Evolutionary conservation across 2,888 invertebrate genomes (phyloP).

Genomic region (Caenorhabditis doughertyi): DNA sequence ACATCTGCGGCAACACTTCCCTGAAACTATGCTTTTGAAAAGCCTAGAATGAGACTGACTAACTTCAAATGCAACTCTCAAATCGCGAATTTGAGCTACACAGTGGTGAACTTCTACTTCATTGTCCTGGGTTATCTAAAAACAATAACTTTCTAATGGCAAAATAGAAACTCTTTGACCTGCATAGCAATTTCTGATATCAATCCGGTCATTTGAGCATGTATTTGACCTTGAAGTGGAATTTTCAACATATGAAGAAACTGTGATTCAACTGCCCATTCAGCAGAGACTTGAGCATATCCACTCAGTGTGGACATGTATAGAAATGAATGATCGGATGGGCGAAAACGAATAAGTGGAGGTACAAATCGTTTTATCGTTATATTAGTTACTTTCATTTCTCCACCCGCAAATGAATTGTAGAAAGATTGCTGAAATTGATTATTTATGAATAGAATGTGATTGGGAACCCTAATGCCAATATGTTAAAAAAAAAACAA

Average conservation of each 20-base stretch:
- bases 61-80: conserved; percentile 65
- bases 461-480: too few relatives aligned
- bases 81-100: conserved; percentile 75
- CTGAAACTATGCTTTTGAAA: conserved; percentile 17
- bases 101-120: conserved; percentile 78
- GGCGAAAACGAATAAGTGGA: conserved; percentile 77
- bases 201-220: conserved; percentile 78
- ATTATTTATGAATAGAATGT: neutral
- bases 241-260: conserved; percentile 74
- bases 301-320: conserved; percentile 80
- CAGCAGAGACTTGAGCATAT: conserved; percentile 76
- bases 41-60: neutral
- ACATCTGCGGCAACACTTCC: conserved; percentile 73
- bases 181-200: conserved; percentile 79
- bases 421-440: conserved; percentile 72
- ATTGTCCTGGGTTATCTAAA: conserved; percentile 73
- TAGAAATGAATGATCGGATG: conserved; percentile 77
- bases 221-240: conserved; percentile 76
- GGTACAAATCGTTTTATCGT: conserved; percentile 75
- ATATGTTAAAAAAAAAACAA: too few relatives aligned
- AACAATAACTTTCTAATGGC: neutral
- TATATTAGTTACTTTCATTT: conserved; percentile 75
- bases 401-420: conserved; percentile 77
- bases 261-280: conserved; percentile 76
- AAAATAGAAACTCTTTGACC: conserved; percentile 44